Conservation (phyloP, 2,113 vertebrate species). For the Pristiophorus japonicus region DNA sequence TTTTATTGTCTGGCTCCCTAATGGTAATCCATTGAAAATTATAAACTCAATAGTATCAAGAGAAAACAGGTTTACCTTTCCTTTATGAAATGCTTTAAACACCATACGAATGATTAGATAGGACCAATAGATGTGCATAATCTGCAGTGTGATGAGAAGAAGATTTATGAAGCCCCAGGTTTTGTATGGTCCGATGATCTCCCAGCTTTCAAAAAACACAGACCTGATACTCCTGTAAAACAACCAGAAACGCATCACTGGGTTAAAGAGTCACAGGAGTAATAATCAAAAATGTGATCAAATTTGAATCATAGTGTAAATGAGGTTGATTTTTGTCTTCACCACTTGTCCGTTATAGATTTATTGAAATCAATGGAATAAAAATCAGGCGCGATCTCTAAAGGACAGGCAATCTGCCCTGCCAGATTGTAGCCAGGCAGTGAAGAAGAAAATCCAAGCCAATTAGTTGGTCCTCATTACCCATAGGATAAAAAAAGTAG, state of each 20-base stretch:
- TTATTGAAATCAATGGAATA: background rate
- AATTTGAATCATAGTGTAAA: background rate
- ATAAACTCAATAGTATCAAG: background rate
- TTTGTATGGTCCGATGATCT: conserved; percentile 30
- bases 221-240: conserved; percentile 11
- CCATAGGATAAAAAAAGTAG: background rate
- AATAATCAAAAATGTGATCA: background rate
- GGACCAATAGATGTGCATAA: conserved; percentile 36
- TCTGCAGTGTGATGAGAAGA: conserved; percentile 1
- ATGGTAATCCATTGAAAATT: background rate
- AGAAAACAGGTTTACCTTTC: background rate
- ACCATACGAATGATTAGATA: conserved; percentile 35
- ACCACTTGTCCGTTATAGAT: background rate
- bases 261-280: background rate
- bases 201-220: conserved; percentile 31
- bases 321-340: background rate
- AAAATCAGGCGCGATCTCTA: background rate
- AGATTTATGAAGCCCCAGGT: conserved; percentile 32
- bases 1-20: background rate
- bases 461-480: background rate
- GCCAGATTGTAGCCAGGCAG: background rate
- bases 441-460: background rate
- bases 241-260: background rate
- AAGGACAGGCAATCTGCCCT: background rate
- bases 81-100: conserved; percentile 34